Evolutionary conservation across 2,113 vertebrate species (phyloP).

Genomic region (Aythya baeri): DNA sequence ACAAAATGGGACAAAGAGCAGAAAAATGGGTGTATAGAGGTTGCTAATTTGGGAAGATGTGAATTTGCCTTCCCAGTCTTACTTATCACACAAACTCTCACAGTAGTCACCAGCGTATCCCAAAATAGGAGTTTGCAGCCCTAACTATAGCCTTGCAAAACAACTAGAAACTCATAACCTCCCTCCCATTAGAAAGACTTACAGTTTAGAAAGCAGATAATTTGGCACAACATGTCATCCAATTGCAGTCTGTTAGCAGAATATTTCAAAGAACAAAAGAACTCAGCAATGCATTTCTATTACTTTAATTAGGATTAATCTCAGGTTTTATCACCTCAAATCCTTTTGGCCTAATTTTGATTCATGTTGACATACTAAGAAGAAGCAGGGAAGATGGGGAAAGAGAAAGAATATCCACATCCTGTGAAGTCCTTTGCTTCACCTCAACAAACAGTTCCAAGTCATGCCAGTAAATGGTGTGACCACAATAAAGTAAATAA

Average conservation of each 20-base stretch:
- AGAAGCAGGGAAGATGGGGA: neutral
- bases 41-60: slow-evolving; percentile 57
- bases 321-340: slow-evolving; percentile 20
- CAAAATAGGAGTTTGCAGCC: slow-evolving; percentile 47
- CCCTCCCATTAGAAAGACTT: neutral
- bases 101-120: slow-evolving; percentile 10
- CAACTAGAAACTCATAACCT: neutral
- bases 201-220: slow-evolving; percentile 27
- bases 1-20: slow-evolving; percentile 42
- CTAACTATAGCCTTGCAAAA: slow-evolving; percentile 42
- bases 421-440: too few relatives aligned
- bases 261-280: neutral
- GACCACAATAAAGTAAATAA: neutral
- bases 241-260: slow-evolving; percentile 32
- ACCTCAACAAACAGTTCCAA: neutral
- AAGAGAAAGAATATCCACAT: neutral
- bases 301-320: neutral
- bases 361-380: neutral
- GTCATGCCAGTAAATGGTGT: neutral
- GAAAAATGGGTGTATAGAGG: neutral
- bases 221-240: slow-evolving; percentile 9
- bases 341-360: slow-evolving; percentile 49
- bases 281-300: slow-evolving; percentile 16
- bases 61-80: slow-evolving; percentile 29
- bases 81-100: slow-evolving; percentile 13